Percentiles rank a stretch among this genome's conserved stretches.
Evolutionary conservation across 2,113 vertebrate genomes (phyloP).

Genomic region (Andinoacara biseriatus): DNA sequence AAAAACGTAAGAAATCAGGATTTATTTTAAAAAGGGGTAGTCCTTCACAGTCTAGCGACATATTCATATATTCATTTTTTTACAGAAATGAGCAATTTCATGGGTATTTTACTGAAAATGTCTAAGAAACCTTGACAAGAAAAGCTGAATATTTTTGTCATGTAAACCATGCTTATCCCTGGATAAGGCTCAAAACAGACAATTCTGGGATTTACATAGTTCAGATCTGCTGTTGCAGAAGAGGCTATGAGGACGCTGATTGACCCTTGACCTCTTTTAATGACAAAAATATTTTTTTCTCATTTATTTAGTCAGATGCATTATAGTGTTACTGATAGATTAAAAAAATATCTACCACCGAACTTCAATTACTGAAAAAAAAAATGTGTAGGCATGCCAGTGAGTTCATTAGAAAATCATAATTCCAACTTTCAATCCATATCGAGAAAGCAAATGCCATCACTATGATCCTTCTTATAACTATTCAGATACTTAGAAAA

Average conservation of each 20-base stretch:
- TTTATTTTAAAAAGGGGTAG: conserved; percentile 30
- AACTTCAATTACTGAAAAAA: background rate
- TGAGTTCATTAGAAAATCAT: background rate
- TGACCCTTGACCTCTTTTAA: background rate
- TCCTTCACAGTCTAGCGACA: conserved; percentile 10
- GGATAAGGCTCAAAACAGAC: background rate
- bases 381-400: background rate
- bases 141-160: background rate
- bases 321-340: background rate
- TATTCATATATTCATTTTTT: background rate
- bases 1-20: background rate
- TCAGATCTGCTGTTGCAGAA: background rate
- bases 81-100: background rate
- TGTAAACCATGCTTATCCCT: background rate
- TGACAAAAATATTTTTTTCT: background rate
- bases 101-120: background rate
- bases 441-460: background rate
- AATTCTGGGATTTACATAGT: background rate
- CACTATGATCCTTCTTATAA: background rate
- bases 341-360: background rate
- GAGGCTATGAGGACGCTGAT: background rate
- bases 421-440: background rate
- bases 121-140: background rate
- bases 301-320: too few species aligned
- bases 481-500: background rate